Conservation (phyloP, 37 sponge, comb jelly and placozoan species). For the Ephydatia muelleri region DNA sequence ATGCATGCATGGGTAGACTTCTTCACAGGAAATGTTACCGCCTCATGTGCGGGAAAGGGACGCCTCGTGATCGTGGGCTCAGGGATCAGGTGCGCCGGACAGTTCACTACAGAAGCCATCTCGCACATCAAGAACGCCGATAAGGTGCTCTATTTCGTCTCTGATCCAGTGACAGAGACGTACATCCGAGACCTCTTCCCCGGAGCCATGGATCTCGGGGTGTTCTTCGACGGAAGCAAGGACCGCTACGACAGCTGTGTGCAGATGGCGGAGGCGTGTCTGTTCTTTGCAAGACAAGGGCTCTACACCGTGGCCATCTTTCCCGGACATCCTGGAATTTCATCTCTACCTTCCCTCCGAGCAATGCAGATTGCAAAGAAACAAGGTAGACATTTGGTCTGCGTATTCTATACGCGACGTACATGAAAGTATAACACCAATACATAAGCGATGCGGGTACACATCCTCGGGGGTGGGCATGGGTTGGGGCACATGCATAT, state of each 20-base stretch:
- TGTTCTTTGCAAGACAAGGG: slow-evolving; percentile 25
- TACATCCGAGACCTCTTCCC: slow-evolving; percentile 26
- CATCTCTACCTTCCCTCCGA: neutral
- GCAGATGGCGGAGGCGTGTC: slow-evolving; percentile 45
- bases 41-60: neutral
- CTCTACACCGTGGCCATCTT: slow-evolving; percentile 19
- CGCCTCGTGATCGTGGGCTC: slow-evolving; percentile 15
- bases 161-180: slow-evolving; percentile 19
- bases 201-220: slow-evolving; percentile 28
- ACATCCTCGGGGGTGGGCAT: too few species aligned
- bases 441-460: too few species aligned
- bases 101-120: slow-evolving; percentile 17
- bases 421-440: too few species aligned
- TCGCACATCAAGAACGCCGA: slow-evolving; percentile 23
- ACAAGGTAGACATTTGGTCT: neutral
- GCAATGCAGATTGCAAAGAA: neutral
- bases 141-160: slow-evolving; percentile 19
- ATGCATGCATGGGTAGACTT: neutral
- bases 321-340: slow-evolving; percentile 30
- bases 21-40: neutral
- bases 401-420: too few species aligned
- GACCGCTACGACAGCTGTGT: slow-evolving; percentile 24
- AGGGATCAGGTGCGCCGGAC: slow-evolving; percentile 12
- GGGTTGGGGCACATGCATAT: too few species aligned
- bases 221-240: slow-evolving; percentile 23